Evolutionary conservation across 30 jellyfish, hydroid and myxozoan genomes (phyloP).

Genomic region (Pelagia noctiluca): DNA sequence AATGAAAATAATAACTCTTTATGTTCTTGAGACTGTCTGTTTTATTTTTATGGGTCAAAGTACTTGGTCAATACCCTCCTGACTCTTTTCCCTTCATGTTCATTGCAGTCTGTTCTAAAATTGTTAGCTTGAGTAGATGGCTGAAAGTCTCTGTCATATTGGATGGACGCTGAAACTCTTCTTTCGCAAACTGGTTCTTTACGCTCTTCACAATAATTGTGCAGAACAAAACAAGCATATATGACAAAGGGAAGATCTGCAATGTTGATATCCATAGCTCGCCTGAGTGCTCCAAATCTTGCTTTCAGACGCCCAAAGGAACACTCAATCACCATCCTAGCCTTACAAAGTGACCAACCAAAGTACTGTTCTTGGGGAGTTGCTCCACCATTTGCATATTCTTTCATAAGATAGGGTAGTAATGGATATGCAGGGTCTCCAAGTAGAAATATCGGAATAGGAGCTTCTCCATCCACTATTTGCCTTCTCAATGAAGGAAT

Average conservation of each 20-base stretch:
- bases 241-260: constrained; percentile 26
- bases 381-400: constrained; percentile 47
- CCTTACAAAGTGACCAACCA: constrained; percentile 57
- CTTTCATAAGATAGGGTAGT: constrained; percentile 64
- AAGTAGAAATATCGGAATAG: constrained; percentile 51
- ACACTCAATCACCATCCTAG: constrained; percentile 73
- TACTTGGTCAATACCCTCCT: constrained; percentile 27
- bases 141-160: constrained; percentile 29
- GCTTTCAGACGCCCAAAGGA: constrained; percentile 72
- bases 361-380: constrained; percentile 44
- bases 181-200: constrained; percentile 21
- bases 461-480: constrained; percentile 51
- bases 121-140: constrained; percentile 21
- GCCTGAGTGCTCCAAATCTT: constrained; percentile 52
- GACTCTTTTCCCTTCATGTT: constrained; percentile 24
- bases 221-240: constrained; percentile 59
- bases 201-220: constrained; percentile 45
- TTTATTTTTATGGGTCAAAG: no score
- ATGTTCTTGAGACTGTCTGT: no score
- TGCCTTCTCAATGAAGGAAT: constrained; percentile 19
- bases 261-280: constrained; percentile 54
- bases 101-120: not conserved
- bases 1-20: no score
- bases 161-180: not conserved
- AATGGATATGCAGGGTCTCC: constrained; percentile 77